Percentiles rank a stretch among this genome's conserved stretches.
These are phyloP conservation scores for Plusia festucae DNA, from an alignment of 2,888 invertebrate genomes.

Conservation along the genomic window DNA sequence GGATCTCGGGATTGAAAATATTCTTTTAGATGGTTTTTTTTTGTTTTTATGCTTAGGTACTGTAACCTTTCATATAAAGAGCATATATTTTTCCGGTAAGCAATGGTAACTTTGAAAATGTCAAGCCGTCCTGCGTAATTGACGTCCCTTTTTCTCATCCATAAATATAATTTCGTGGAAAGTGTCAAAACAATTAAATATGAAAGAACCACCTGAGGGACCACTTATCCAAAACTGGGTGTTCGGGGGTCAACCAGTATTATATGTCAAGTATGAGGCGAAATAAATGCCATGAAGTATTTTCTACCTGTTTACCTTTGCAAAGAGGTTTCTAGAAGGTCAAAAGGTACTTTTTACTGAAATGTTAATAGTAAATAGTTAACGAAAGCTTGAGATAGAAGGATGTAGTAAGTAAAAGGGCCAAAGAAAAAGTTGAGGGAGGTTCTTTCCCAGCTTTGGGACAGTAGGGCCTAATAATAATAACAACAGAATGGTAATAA, in stretches of 20 bases:
- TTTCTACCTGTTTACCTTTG: not conserved
- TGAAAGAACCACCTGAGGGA: not conserved
- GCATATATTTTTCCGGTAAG: not conserved
- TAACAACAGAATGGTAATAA: not conserved
- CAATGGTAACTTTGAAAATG: not conserved
- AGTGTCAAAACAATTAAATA: not conserved
- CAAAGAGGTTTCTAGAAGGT: not conserved
- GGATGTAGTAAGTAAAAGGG: no score
- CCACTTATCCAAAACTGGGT: not conserved
- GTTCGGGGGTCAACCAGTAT: not conserved
- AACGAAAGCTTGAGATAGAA: no score
- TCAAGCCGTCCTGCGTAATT: not conserved
- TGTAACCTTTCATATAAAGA: slow-evolving; percentile 1
- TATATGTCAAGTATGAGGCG: not conserved
- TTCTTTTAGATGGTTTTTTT: no score
- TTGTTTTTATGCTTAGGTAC: no score
- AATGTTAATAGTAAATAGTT: no score
- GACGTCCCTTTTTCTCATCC: no score
- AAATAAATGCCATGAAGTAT: not conserved
- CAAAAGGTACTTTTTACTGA: not conserved
- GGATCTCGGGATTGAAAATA: no score
- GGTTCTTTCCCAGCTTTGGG: no score
- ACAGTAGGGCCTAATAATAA: no score
- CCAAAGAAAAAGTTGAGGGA: no score
- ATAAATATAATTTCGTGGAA: not conserved